phyloP scores from a whole-genome alignment of 64 coral and sea anemone species.

The Astreopora myriophthalma region DNA sequence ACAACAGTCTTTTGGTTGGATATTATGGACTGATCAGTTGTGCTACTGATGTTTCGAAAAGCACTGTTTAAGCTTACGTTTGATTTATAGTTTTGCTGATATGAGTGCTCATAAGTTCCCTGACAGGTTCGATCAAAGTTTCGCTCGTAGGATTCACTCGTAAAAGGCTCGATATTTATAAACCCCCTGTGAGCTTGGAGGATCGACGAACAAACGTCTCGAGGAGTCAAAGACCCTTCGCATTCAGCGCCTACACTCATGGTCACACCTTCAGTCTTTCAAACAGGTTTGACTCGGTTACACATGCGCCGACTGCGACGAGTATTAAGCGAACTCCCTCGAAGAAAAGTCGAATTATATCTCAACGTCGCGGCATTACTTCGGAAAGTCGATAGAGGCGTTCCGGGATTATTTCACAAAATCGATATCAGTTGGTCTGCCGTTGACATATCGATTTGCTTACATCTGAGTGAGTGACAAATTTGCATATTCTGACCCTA shows the following conservation, averaged over 20 bases:
- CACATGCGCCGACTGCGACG: not conserved
- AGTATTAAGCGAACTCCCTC: not conserved
- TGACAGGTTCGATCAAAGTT: not conserved
- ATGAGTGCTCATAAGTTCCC: not conserved
- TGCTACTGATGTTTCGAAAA: not conserved
- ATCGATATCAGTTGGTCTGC: not conserved
- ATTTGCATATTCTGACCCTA: not conserved
- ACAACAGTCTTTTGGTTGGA: not conserved
- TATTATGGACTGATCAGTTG: conserved; percentile 30
- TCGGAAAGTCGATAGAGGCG: not conserved
- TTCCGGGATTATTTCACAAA: not conserved
- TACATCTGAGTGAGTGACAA: not conserved
- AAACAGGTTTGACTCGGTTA: not conserved
- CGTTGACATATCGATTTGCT: conserved; percentile 12
- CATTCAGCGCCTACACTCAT: too few relatives aligned
- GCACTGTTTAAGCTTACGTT: not conserved
- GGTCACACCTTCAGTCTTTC: not conserved
- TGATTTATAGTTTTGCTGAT: not conserved
- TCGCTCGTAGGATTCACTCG: not conserved
- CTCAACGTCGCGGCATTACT: not conserved
- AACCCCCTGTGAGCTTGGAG: conserved; percentile 20
- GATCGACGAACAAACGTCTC: not conserved
- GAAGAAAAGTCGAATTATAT: not conserved
- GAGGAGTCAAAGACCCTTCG: too few relatives aligned
- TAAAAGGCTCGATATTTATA: not conserved